phyloP scores from a whole-genome alignment of 2,888 invertebrate genomes.

The Machimus atricapillus region DNA sequence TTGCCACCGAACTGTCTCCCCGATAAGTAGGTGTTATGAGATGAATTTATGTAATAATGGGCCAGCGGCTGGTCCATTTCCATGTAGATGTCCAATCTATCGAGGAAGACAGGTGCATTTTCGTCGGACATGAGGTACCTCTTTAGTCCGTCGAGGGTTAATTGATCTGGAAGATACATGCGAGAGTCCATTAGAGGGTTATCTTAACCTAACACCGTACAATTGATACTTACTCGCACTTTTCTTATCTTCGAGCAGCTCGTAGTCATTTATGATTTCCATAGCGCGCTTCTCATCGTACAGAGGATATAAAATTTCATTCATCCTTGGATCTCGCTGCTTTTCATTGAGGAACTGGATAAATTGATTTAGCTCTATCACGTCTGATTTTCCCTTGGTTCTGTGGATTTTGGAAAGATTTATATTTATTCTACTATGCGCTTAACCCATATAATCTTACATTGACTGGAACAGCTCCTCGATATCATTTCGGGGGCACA shows the following conservation, averaged over 20 bases:
- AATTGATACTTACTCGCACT: conserved; percentile 51
- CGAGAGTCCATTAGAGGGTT: not conserved
- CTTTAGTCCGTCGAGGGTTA: conserved; percentile 95
- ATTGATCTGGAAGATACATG: conserved; percentile 67
- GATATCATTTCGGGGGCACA: conserved; percentile 98
- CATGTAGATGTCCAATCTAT: conserved; percentile 95
- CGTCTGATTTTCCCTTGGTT: conserved; percentile 88
- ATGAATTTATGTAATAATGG: conserved; percentile 99
- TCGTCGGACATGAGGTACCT: conserved; percentile 99
- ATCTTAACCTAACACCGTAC: not conserved
- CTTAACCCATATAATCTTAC: conserved; percentile 69
- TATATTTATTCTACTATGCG: not conserved
- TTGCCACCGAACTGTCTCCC: conserved; percentile 98
- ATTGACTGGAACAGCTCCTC: conserved; percentile 95
- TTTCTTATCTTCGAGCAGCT: conserved; percentile 79
- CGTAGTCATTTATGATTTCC: conserved; percentile 94
- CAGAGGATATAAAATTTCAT: conserved; percentile 97
- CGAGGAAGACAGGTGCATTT: conserved; percentile 98
- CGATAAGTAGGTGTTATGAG: conserved; percentile 93
- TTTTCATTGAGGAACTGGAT: conserved; percentile 95
- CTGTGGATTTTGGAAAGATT: conserved; percentile 64
- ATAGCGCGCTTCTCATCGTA: conserved; percentile 93
- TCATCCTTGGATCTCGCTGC: conserved; percentile 96
- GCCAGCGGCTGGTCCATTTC: conserved; percentile 99
- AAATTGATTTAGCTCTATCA: conserved; percentile 85